Base-by-base conservation (phyloP, 1,140 invertebrate genomes). In the Polypedilum pembai region DNA sequence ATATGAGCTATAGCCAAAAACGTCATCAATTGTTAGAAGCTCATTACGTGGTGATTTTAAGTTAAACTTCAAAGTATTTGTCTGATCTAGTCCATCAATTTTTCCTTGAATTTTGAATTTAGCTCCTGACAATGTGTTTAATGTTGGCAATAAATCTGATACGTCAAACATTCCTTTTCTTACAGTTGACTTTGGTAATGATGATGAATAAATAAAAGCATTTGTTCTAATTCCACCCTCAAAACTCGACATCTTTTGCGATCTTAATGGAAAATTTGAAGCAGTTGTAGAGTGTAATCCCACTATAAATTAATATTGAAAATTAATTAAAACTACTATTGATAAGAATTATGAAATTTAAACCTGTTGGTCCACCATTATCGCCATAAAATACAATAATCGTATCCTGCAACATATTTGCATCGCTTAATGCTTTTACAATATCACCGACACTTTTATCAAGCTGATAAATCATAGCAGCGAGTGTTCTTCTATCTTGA, bases 201-300 rank as follows among this genome's bases (percentile, higher is more conserved):
- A 69, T 0, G 91, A 88, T 81, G 90, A 91, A 92, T 93, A 95
- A 75, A 96, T 82, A n/a, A 93, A 88, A 0, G 91, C 91, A 0
- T 87, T 85, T 0, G 89, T 90, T 77, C 93, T 84, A 0, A 92
- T 86, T 2, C 90, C 94, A 15, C 94, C 94, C 83, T 97, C 94
- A 88, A 90, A 96, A n/a, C n/a, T n/a, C 0, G 91, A 85, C n/a
- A 89, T 89, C 75, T 97, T 96, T 75, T 86, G 83, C 79, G 93
- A 93, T 82, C 91, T 87, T 0, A 96, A 83, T 63, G 94, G 94
- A 85, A 88, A 95, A 84, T 97, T 97, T 33, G 91, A 94, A 8
- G 91, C 94, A 40, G 87, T 86, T 81, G 96, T 96, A 8, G 83
- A 82, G 77, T 91, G 88, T 74, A 87, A 83, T 15, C 88, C 91